phyloP scores from a whole-genome alignment of 92 coral and sea anemone genomes.

The Zoanthus sociatus region DNA sequence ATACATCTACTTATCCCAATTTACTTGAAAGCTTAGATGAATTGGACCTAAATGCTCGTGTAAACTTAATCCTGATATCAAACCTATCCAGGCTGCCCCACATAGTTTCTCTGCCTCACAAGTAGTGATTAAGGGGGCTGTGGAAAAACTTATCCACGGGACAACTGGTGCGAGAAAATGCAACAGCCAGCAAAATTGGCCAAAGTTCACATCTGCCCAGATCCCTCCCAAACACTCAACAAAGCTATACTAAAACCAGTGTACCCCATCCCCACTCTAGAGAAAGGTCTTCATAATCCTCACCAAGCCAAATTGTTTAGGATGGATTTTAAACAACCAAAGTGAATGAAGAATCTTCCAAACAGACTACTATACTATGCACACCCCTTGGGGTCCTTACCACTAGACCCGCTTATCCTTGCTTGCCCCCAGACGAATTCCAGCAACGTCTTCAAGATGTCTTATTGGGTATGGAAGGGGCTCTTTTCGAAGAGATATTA shows the following conservation, averaged over 20 bases:
- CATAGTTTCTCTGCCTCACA: conserved; percentile 68
- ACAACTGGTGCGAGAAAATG: not conserved
- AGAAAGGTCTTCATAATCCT: not conserved
- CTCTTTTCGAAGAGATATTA: not conserved
- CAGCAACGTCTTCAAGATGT: not conserved
- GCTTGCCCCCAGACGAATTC: not conserved
- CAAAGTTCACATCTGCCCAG: not conserved
- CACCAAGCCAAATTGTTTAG: not conserved
- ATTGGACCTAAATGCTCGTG: conserved; percentile 48
- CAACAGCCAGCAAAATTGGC: not conserved
- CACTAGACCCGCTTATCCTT: too few species aligned
- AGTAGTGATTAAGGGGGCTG: conserved; percentile 54
- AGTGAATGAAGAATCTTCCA: too few species aligned
- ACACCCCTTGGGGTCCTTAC: too few species aligned
- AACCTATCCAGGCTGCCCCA: conserved; percentile 67
- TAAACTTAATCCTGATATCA: conserved; percentile 55
- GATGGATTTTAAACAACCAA: too few species aligned
- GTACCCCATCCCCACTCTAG: not conserved
- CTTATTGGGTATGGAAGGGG: not conserved
- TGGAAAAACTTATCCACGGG: conserved; percentile 39
- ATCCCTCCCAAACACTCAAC: too few species aligned
- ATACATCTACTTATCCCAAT: conserved; percentile 43
- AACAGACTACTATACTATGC: too few species aligned
- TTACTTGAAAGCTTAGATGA: conserved; percentile 64
- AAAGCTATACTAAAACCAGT: not conserved